Evolutionary conservation across 2,797 vertebrate species (phyloP), one percentile per base, ranked within the genome.

Genomic region (Anguilla obscura): DNA sequence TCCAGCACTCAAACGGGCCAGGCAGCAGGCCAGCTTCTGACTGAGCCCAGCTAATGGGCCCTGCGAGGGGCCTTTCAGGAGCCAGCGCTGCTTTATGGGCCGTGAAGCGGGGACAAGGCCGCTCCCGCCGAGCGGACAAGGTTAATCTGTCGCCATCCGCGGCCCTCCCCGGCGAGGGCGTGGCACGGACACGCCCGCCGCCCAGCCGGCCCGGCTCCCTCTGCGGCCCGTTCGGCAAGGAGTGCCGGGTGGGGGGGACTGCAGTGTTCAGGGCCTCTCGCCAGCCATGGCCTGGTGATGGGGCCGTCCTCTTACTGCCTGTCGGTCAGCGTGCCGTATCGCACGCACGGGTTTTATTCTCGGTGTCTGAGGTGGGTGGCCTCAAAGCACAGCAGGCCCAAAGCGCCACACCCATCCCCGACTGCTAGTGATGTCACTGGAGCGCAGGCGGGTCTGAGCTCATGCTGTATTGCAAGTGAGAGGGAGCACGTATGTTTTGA

Each of bases 31-130:
- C 95, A 95, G 92, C 89, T 82, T 92, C 94, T 94, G 89, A 89
- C 93, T 94, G 95, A 92, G 95, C 91, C 92, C 91, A 87, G 87
- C 93, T 95, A 95, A 95, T 95, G 92, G 93, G 92, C 89, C 90
- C 93, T 92, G 85, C 87, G 91, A 92, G 94, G 94, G 90, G 76
- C 83, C 48, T 91, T 95, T 95, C 93, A 95, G 90, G 88, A 93
- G 93, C 92, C 94, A 93, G 94, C 93, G 89, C 93, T 93, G 93
- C 80, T 89, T 90, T 92, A 91, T 93, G 96, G 94, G 93, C 92
- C 90, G 63, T 90, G 92, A 92, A 88, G 89, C 84, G 56, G 89
- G 92, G 87, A 88, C 91, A 91, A 90, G 79, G 45, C 45, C 79
- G 6, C 84, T 76, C 63, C 48, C 69, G 85, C 85, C 18, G 45